phyloP scores from a whole-genome alignment of 2,113 vertebrate genomes.

The Lepisosteus oculatus region DNA sequence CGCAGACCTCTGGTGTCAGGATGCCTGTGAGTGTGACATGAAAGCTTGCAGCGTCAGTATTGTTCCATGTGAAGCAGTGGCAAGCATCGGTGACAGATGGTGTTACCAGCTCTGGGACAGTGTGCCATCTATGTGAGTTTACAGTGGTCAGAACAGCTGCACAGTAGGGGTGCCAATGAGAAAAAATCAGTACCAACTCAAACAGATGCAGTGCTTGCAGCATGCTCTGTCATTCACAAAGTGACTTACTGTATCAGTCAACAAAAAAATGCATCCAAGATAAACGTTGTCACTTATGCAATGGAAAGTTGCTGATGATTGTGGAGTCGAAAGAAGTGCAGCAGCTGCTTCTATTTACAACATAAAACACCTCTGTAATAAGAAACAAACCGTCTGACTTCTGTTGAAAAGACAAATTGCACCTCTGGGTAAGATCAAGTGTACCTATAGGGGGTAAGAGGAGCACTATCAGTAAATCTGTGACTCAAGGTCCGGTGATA shows the following conservation, averaged over 20 bases:
- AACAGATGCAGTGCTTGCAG: constrained; percentile 44
- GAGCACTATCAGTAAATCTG: constrained; percentile 48
- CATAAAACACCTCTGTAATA: constrained; percentile 37
- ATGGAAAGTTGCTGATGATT: constrained; percentile 6
- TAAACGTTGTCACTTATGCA: not conserved
- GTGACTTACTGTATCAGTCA: constrained; percentile 15
- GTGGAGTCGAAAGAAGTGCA: constrained; percentile 32
- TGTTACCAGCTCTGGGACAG: not conserved
- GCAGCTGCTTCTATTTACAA: constrained; percentile 35
- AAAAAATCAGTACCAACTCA: not conserved
- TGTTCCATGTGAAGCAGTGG: no score
- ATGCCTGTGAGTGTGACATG: no score
- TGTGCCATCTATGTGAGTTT: no score
- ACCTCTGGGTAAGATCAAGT: constrained; percentile 46
- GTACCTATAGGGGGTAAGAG: constrained; percentile 45
- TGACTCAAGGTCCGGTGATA: constrained; percentile 34
- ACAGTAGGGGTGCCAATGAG: not conserved
- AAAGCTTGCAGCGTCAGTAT: no score
- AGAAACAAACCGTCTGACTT: constrained; percentile 58
- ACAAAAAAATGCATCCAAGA: constrained; percentile 21
- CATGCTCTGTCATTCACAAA: constrained; percentile 15
- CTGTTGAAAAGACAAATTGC: constrained; percentile 65
- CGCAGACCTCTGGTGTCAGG: no score
- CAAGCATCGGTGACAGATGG: not conserved
- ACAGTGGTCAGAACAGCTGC: not conserved